Base-by-base conservation (phyloP, 2,113 vertebrate species). In the Falcunculus frontatus region DNA sequence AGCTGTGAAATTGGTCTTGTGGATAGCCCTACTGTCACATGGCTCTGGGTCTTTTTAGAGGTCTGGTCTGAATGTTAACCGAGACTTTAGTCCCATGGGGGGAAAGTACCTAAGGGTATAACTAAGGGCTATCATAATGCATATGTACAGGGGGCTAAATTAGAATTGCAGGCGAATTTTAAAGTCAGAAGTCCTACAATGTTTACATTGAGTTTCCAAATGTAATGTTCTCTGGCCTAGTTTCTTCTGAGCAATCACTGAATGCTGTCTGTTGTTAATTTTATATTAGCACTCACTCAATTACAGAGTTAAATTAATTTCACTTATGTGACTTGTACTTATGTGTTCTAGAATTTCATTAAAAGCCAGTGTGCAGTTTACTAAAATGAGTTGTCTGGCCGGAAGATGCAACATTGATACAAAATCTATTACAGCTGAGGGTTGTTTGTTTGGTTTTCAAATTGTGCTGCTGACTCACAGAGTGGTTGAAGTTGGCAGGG, bases 201-300 rank as follows among this genome's bases (percentile, higher is more conserved):
- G 26, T 77, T 91, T 92, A 37, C 42, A 9, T 4, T 47, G 68
- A 86, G 30, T 86, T 92, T 87, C 42, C 64, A 70, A 59, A 78
- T 35, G 42, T 84, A 32, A 11, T 87, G 7, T 80, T 92, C 42
- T 90, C 29, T 95, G 73, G 62, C 69, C 69, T 75, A 6, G 29
- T 93, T 95, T 87, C 27, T 91, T 86, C 64, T 70, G 79, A 81
- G 57, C 56, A 72, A 49, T 80, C 44, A 3, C 4, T 92, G 72
- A 63, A 37, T 75, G 41, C 17, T 5, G 6, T 64, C 55, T 82
- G 67, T 50, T 89, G 68, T 81, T 90, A 23, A 41, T 59, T 84
- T 89, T 94, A 11, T 50, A 44, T 89, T 95, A 87, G 52, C 56
- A 60, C 25, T 90, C 87, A 16, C 44, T 92, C 85, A 84, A 72